A percentile compares a stretch with the other conserved stretches of the same genome.
Conservation (phyloP, 2,113 vertebrate species). For the Mesembrinibis cayennensis region DNA sequence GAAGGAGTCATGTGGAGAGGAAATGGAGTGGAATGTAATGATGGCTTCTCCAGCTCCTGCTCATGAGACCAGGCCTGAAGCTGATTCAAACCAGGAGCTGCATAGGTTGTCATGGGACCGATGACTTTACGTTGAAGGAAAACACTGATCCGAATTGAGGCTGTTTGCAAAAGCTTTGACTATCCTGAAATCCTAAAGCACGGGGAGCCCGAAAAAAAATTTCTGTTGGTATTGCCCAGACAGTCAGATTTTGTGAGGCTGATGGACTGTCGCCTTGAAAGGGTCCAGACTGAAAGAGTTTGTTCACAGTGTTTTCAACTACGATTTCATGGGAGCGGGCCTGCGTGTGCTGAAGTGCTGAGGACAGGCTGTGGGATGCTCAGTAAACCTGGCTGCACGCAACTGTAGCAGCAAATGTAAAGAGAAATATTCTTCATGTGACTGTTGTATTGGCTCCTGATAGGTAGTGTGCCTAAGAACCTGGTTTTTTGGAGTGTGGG, state of each 20-base stretch:
- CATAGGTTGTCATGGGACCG: neutral
- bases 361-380: neutral
- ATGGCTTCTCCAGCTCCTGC: neutral
- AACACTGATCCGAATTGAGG: neutral
- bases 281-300: neutral
- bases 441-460: neutral
- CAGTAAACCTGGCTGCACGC: neutral
- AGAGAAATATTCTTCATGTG: neutral
- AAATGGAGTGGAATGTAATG: neutral
- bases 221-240: neutral
- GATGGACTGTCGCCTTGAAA: neutral
- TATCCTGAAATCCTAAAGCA: neutral
- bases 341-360: neutral
- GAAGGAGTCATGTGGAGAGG: neutral
- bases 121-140: neutral
- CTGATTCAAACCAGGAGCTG: neutral
- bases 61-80: neutral
- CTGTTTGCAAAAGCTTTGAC: neutral
- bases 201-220: neutral
- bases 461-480: neutral
- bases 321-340: neutral
- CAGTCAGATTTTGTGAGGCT: neutral
- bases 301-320: neutral
- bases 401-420: neutral
- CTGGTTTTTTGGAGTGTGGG: fast-evolving